Evolutionary conservation across 2,888 invertebrate species (phyloP).

Genomic region (Diaphora mendica): DNA sequence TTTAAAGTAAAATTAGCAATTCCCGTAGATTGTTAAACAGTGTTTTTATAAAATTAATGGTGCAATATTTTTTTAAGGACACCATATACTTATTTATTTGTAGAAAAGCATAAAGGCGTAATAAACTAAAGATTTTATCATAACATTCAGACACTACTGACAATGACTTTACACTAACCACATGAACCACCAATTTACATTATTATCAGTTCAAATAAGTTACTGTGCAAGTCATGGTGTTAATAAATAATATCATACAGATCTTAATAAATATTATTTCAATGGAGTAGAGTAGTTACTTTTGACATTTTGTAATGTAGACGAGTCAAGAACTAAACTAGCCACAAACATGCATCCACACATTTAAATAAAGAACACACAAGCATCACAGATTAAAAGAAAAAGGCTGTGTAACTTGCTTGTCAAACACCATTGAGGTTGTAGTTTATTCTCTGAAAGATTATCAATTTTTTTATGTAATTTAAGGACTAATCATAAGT

Average conservation of each 20-base stretch:
- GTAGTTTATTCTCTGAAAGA: conserved; percentile 58
- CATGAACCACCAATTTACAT: not conserved
- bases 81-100: not conserved
- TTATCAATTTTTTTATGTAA: conserved; percentile 28
- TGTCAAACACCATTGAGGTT: conserved; percentile 71
- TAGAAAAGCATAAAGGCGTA: not conserved
- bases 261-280: not conserved
- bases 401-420: conserved; percentile 65
- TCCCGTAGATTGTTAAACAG: not conserved
- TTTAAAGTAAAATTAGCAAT: not conserved
- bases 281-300: not conserved
- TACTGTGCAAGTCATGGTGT: not conserved
- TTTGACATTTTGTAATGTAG: not conserved
- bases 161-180: not conserved
- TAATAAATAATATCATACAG: not conserved
- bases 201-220: not conserved
- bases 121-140: not conserved
- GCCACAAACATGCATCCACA: conserved; percentile 30
- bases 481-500: not conserved
- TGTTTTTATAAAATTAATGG: not conserved
- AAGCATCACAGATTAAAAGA: conserved; percentile 21
- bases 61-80: not conserved
- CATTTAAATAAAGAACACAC: conserved; percentile 40
- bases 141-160: not conserved
- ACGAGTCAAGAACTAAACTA: not conserved